Conservation (phyloP, 2,888 invertebrate species). For the Autographa gamma region DNA sequence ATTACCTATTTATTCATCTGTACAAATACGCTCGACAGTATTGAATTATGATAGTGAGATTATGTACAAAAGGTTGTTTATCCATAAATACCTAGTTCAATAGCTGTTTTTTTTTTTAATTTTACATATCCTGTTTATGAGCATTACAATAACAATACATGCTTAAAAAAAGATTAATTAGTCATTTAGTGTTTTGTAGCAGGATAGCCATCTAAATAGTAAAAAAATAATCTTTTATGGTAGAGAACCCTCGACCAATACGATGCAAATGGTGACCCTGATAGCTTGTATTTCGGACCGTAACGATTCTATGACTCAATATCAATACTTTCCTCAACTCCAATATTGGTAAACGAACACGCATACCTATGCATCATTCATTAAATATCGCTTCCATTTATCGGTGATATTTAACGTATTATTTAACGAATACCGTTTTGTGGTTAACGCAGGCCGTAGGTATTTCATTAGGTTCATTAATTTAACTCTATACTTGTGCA, state of each 20-base stretch:
- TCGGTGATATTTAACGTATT: neutral
- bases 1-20: slow-evolving; percentile 25
- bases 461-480: neutral
- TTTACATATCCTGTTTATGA: neutral
- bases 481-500: neutral
- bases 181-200: neutral
- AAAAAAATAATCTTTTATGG: too few species aligned
- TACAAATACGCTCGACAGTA: slow-evolving; percentile 20
- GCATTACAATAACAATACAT: too few species aligned
- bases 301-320: slow-evolving; percentile 13
- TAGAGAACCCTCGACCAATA: neutral
- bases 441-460: neutral
- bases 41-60: slow-evolving; percentile 15
- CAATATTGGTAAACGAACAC: slow-evolving; percentile 11
- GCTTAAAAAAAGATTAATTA: too few species aligned
- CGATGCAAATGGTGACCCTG: neutral
- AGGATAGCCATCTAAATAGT: neutral
- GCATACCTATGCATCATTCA: neutral
- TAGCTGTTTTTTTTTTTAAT: neutral
- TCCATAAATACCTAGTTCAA: neutral
- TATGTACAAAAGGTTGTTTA: neutral
- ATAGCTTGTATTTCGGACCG: neutral
- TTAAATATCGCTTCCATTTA: neutral
- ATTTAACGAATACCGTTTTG: neutral
- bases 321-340: slow-evolving; percentile 19